Evolutionary conservation across 2,888 invertebrate species (phyloP).

Genomic region (Drosophila maculinotata): DNA sequence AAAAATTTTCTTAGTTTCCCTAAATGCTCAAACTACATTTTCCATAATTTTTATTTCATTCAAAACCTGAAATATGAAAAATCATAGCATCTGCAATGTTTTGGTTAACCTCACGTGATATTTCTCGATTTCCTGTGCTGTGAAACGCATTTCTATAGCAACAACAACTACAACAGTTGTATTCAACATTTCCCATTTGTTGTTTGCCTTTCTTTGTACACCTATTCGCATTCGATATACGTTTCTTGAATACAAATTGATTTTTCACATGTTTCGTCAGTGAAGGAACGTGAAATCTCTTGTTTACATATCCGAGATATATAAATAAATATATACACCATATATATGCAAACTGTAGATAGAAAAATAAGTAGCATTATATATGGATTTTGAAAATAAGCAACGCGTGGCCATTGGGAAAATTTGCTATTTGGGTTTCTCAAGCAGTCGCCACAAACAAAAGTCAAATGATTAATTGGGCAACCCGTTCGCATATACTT

Average conservation of each 20-base stretch:
- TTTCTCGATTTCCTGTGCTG: constrained; percentile 43
- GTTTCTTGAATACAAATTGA: constrained; percentile 57
- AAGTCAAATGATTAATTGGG: constrained; percentile 63
- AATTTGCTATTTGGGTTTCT: constrained; percentile 38
- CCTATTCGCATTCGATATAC: constrained; percentile 31
- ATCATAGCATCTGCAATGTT: constrained; percentile 15
- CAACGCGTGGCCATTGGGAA: constrained; percentile 46
- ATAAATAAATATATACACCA: constrained; percentile 1
- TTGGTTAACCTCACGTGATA: constrained; percentile 48
- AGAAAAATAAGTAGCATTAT: neutral
- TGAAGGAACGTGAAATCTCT: constrained; percentile 42
- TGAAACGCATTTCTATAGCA: constrained; percentile 39
- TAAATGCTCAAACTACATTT: neutral
- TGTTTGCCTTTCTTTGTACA: constrained; percentile 41
- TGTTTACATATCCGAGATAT: constrained; percentile 54
- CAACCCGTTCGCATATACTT: constrained; percentile 14
- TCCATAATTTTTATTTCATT: constrained; percentile 17
- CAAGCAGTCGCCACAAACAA: constrained; percentile 14
- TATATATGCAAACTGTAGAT: constrained; percentile 8
- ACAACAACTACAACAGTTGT: constrained; percentile 20
- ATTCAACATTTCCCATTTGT: constrained; percentile 16
- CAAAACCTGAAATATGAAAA: constrained; percentile 11
- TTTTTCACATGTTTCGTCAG: constrained; percentile 70
- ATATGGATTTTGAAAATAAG: constrained; percentile 28
- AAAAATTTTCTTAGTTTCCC: neutral